Conservation (phyloP, 2,888 invertebrate species). For the Pristionchus exspectatus region DNA sequence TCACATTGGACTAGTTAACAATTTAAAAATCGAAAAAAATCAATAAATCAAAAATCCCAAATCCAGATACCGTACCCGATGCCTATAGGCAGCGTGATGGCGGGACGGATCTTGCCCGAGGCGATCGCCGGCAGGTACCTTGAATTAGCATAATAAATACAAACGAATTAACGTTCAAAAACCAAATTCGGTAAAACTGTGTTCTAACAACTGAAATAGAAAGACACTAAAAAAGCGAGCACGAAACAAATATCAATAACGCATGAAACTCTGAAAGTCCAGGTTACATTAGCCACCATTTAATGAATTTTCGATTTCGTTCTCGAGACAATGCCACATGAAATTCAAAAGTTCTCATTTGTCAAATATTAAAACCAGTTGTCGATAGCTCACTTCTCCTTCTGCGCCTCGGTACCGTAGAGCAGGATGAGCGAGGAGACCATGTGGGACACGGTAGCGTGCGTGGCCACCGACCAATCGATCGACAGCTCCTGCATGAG, state of each 20-base stretch:
- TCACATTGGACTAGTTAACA: too few relatives aligned
- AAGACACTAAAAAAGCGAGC: too few relatives aligned
- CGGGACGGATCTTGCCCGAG: constrained; percentile 62
- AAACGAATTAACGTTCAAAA: too few relatives aligned
- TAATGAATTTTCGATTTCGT: too few relatives aligned
- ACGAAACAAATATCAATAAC: too few relatives aligned
- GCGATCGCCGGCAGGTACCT: constrained; percentile 62
- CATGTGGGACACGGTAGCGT: constrained; percentile 60
- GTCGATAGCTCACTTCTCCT: constrained; percentile 60
- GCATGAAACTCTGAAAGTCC: too few relatives aligned
- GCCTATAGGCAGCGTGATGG: constrained; percentile 60
- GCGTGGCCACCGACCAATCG: constrained; percentile 67
- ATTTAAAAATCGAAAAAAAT: neutral
- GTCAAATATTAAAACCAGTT: neutral
- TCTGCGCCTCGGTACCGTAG: constrained; percentile 64
- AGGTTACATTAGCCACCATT: too few relatives aligned
- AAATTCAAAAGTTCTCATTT: too few relatives aligned
- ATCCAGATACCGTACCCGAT: constrained; percentile 23
- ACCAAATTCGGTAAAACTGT: too few relatives aligned
- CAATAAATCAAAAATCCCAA: neutral
- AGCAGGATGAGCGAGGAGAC: constrained; percentile 65
- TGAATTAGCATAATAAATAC: neutral
- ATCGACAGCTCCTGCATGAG: constrained; percentile 65
- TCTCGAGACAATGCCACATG: too few relatives aligned
- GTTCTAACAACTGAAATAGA: too few relatives aligned